phyloP scores from a whole-genome alignment of 2,888 invertebrate genomes.

The Bugulina stolonifera region DNA sequence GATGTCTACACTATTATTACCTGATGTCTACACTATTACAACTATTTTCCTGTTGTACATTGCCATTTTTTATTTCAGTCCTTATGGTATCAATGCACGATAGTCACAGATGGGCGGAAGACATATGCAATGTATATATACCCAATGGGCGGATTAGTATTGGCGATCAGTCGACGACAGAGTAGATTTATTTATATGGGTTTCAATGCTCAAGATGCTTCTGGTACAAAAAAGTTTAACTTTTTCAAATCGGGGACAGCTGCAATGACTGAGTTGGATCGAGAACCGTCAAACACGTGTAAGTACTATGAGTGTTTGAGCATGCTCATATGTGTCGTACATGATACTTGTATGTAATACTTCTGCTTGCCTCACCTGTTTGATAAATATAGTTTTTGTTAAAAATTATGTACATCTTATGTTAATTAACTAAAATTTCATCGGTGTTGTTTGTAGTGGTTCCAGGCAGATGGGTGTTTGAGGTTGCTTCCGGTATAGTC shows the following conservation, averaged over 20 bases:
- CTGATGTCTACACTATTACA: too few relatives aligned
- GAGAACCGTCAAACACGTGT: constrained; percentile 4
- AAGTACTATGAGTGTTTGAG: background rate
- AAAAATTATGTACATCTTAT: background rate
- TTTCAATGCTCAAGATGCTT: constrained; percentile 5
- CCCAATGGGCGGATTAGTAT: background rate
- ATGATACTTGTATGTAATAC: background rate
- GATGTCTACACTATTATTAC: too few relatives aligned
- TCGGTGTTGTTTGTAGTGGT: background rate
- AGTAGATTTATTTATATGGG: constrained; percentile 4
- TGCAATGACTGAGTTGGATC: background rate
- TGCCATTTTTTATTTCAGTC: too few relatives aligned
- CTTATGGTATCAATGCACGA: constrained; percentile 3
- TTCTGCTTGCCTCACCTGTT: background rate
- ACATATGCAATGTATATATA: constrained; percentile 22
- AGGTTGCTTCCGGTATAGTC: background rate
- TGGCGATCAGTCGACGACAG: background rate
- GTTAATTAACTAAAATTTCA: background rate
- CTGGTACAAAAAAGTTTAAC: background rate
- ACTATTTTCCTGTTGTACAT: too few relatives aligned
- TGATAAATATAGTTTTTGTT: too few relatives aligned
- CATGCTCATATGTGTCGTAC: background rate
- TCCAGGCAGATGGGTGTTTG: constrained; percentile 14
- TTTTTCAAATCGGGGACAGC: background rate
- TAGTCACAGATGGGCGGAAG: background rate